Conservation (phyloP, 2,888 invertebrate species). For the Agrochola lota region DNA sequence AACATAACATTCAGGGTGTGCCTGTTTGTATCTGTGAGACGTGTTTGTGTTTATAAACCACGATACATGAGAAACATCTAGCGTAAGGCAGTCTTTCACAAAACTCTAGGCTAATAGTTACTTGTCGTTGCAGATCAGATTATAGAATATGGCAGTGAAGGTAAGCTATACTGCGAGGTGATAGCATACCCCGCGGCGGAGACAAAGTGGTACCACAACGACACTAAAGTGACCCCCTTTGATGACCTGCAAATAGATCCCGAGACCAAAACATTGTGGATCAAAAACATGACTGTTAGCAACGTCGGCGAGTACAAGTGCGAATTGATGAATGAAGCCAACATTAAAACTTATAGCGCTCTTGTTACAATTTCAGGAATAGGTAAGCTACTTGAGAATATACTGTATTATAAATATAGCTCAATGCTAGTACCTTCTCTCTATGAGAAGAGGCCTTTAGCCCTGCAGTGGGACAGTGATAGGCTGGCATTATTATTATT, state of each 20-base stretch:
- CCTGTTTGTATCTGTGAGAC: too few relatives aligned
- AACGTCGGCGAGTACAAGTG: slow-evolving; percentile 81
- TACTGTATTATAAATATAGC: not conserved
- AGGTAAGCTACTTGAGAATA: slow-evolving; percentile 72
- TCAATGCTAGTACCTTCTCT: not conserved
- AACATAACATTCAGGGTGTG: too few relatives aligned
- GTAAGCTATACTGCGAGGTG: slow-evolving; percentile 78
- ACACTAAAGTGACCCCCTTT: slow-evolving; percentile 66
- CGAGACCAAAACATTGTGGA: slow-evolving; percentile 73
- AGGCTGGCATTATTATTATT: not conserved
- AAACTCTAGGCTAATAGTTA: not conserved
- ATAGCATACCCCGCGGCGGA: slow-evolving; percentile 81
- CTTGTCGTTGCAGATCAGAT: slow-evolving; percentile 72
- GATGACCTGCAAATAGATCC: slow-evolving; percentile 67
- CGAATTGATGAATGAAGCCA: slow-evolving; percentile 72
- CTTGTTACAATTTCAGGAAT: slow-evolving; percentile 78
- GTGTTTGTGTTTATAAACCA: not conserved
- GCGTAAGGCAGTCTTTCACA: not conserved
- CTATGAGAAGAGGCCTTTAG: too few relatives aligned
- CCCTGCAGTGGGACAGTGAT: too few relatives aligned
- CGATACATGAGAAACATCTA: not conserved
- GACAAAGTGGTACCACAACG: slow-evolving; percentile 81
- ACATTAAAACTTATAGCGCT: slow-evolving; percentile 69
- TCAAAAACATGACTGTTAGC: slow-evolving; percentile 78
- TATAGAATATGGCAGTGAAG: slow-evolving; percentile 79